Base-by-base conservation (phyloP, 2,888 invertebrate species). In the Spodoptera picta region DNA sequence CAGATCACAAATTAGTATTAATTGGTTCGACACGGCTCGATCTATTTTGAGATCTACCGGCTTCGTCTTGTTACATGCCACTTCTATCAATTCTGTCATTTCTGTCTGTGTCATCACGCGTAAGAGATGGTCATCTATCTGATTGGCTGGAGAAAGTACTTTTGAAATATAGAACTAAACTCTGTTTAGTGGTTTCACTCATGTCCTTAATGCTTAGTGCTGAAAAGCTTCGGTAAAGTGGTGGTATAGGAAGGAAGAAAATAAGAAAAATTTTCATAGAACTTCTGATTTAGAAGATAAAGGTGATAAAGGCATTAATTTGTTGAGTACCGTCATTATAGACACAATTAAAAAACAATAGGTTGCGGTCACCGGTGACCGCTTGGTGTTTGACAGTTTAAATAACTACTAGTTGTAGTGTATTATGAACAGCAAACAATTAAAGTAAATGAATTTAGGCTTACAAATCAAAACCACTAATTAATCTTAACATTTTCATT, bases 11-110 rank as follows among this genome's bases (percentile, higher is more conserved):
- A 54, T 70, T 36, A 58, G 50, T 73, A 73, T 54, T 70, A 70
- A 72, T 57, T 60, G 51, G 5, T 65, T 10, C 27, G 60, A 65
- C 65, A 65, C 53, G 70, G 65, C n/a, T 31, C 43, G 69, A 19
- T 64, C 58, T 65, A 68, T 72, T 75, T 78, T 54, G 56, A 59
- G 78, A 78, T 65, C 65, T 55, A 68, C 58, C 67, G 63, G 60
- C 49, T 12, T 64, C 62, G 72, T 75, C 62, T 61, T 42, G 55
- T 69, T 75, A 60, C 67, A 52, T 36, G 36, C 7, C 36, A 36
- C 36, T 36, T 27, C 27, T 27, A 27, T 5, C 4, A 27, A 3
- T 27, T 27, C 50, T 36, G 7, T 36, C 36, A 36, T 6, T 36
- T 36, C 36, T 36, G 36, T 52, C 44, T 60, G 54, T 57, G 70